Conservation (phyloP, 2,113 vertebrate genomes). For the Podocnemis expansa region DNA sequence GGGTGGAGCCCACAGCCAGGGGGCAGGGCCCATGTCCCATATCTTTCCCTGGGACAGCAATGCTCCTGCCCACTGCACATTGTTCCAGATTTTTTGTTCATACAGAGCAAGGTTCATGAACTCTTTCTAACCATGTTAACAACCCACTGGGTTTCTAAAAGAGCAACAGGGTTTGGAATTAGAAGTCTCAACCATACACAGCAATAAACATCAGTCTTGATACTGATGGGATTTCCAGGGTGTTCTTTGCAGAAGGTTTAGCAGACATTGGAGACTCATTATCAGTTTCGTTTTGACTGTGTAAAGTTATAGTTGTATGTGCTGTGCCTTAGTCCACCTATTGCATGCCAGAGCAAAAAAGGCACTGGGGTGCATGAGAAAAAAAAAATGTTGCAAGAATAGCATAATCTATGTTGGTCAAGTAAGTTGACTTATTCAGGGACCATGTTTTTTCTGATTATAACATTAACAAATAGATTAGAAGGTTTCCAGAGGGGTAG, state of each 20-base stretch:
- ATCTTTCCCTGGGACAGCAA: too few relatives aligned
- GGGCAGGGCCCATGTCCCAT: too few relatives aligned
- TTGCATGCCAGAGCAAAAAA: background rate
- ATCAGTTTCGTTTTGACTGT: background rate
- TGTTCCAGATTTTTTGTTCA: slow-evolving; percentile 80
- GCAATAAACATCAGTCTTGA: slow-evolving; percentile 82
- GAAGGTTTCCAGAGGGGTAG: too few relatives aligned
- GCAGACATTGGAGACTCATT: background rate
- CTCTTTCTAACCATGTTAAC: slow-evolving; percentile 81
- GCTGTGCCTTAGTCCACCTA: background rate
- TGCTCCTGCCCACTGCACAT: too few relatives aligned
- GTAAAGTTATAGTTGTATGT: background rate
- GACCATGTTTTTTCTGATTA: background rate
- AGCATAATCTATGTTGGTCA: background rate
- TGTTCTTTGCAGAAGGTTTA: slow-evolving; percentile 56
- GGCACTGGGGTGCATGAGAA: fast-evolving
- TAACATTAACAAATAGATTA: fast-evolving
- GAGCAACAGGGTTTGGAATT: slow-evolving; percentile 81
- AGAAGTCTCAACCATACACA: slow-evolving; percentile 78
- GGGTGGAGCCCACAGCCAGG: too few relatives aligned
- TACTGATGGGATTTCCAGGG: slow-evolving; percentile 73
- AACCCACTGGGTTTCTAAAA: slow-evolving; percentile 84
- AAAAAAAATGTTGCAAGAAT: background rate
- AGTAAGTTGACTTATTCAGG: background rate
- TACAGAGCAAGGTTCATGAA: slow-evolving; percentile 85